phyloP scores from a whole-genome alignment of 2,113 vertebrate species.

The Onychorhynchus coronatus region DNA sequence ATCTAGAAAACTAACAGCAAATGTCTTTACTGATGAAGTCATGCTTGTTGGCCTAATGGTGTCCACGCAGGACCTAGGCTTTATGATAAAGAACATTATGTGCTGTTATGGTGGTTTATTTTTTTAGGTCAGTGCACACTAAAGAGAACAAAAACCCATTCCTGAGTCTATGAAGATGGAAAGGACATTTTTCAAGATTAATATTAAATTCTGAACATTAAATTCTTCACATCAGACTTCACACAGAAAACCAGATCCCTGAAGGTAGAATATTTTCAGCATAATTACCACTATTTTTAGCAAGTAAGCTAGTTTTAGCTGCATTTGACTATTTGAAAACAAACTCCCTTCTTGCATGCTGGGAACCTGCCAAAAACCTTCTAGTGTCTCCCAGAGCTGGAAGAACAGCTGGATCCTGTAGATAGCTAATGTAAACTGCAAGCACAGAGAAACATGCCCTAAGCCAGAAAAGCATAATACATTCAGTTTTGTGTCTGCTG shows the following conservation, averaged over 20 bases:
- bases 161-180: background rate
- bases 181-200: background rate
- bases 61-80: background rate
- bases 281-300: conserved; percentile 8
- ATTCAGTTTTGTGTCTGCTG: background rate
- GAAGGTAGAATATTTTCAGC: conserved; percentile 3
- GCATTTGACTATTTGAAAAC: background rate
- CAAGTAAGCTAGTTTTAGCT: background rate
- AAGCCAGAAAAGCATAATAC: background rate
- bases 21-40: background rate
- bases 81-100: background rate
- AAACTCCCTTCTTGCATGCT: background rate
- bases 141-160: background rate
- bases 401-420: conserved; percentile 9
- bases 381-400: background rate
- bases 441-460: background rate
- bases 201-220: background rate
- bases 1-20: background rate
- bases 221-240: background rate
- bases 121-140: background rate
- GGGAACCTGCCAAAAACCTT: background rate
- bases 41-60: background rate
- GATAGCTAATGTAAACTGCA: background rate
- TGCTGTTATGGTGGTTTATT: background rate
- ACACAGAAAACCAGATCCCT: background rate